A percentile compares a stretch with the other conserved stretches of the same genome.
Conservation (phyloP, 2,797 vertebrate genomes). For the Syndactyla subalaris region DNA sequence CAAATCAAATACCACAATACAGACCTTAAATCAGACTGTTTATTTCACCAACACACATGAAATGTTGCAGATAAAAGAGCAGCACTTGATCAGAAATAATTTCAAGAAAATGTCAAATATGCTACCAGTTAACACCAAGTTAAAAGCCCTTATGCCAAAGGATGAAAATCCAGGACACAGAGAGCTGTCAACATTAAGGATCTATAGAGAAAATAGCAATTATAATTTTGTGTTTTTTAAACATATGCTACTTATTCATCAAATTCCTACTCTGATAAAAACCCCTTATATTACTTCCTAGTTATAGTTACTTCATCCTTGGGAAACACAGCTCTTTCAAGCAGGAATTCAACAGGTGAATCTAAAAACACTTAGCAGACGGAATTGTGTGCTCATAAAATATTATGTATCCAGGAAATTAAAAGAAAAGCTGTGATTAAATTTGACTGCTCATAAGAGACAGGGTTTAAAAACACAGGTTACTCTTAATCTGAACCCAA, state of each 20-base stretch:
- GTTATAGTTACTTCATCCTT: neutral
- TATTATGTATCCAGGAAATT: neutral
- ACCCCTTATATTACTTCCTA: accelerated
- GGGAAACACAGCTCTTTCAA: neutral
- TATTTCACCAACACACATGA: neutral
- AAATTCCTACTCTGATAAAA: neutral
- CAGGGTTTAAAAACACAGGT: neutral
- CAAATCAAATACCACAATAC: neutral
- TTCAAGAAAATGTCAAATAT: neutral
- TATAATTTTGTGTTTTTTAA: neutral
- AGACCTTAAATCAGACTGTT: neutral
- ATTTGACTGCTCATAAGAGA: neutral
- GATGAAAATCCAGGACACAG: neutral
- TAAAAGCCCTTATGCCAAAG: neutral
- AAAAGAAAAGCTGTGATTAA: neutral
- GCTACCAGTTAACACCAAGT: neutral
- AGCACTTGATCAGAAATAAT: neutral
- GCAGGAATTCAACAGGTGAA: neutral
- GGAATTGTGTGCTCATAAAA: neutral
- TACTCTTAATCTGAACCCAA: neutral
- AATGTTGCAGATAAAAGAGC: neutral
- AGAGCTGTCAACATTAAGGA: neutral
- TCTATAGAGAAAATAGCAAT: neutral
- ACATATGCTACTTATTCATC: neutral
- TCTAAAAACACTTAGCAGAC: neutral